Percentiles rank a stretch among this genome's conserved stretches.
Conservation (phyloP, 2,888 invertebrate species). For the Epirrita christyi region DNA sequence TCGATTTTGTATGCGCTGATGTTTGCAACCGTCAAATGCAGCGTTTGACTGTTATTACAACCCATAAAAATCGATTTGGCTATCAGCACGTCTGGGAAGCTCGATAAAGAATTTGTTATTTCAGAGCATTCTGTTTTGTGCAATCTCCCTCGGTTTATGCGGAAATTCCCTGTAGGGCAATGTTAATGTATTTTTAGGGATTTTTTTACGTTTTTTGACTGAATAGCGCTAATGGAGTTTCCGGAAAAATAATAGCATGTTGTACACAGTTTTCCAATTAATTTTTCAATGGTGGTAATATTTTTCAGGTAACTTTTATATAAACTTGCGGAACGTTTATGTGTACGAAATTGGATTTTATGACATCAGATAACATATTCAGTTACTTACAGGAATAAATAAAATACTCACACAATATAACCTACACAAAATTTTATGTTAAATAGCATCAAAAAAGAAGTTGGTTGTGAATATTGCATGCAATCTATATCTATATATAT, state of each 20-base stretch:
- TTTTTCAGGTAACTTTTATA: conserved; percentile 17
- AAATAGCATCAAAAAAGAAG: too few relatives aligned
- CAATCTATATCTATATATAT: too few relatives aligned
- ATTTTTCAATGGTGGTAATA: conserved; percentile 16
- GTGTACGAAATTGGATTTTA: conserved; percentile 1
- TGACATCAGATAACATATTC: neutral
- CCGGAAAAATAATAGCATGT: conserved; percentile 22
- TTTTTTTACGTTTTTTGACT: conserved; percentile 28
- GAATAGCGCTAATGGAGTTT: conserved; percentile 34
- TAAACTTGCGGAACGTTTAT: neutral
- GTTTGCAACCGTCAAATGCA: too few relatives aligned
- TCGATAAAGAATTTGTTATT: conserved; percentile 34
- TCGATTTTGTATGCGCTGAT: too few relatives aligned
- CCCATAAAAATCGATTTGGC: too few relatives aligned
- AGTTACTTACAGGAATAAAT: too few relatives aligned
- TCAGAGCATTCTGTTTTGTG: conserved; percentile 23
- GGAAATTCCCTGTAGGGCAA: conserved; percentile 28
- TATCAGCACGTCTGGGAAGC: too few relatives aligned
- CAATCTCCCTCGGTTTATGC: conserved; percentile 20
- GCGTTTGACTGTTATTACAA: too few relatives aligned
- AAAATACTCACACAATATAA: too few relatives aligned
- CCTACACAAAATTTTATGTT: too few relatives aligned
- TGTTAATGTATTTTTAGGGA: conserved; percentile 32
- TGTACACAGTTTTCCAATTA: conserved; percentile 30
- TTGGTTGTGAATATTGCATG: too few relatives aligned